Percentiles rank a stretch among this genome's conserved stretches.
phyloP scores from a whole-genome alignment of 1,140 invertebrate species.

The Drosophila miranda region DNA sequence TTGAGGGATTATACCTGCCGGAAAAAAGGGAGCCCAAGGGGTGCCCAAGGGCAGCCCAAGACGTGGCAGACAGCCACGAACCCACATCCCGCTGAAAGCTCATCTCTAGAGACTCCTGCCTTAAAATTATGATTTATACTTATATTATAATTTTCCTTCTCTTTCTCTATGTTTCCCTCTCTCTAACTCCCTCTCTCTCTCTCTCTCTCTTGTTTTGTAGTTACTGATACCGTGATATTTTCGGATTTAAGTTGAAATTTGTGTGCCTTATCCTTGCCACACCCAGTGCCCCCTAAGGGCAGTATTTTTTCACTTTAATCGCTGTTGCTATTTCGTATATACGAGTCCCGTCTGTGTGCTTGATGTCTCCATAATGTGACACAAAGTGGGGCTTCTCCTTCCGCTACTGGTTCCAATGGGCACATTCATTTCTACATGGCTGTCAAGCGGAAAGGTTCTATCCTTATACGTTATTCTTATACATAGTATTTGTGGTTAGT shows the following conservation, averaged over 20 bases:
- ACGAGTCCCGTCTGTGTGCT: constrained; percentile 72
- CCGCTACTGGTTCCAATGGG: constrained; percentile 48
- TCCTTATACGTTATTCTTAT: constrained; percentile 6
- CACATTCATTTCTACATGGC: constrained; percentile 47
- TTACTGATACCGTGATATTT: constrained; percentile 51
- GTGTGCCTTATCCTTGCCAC: constrained; percentile 19
- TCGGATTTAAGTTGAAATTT: constrained; percentile 52
- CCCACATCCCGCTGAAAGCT: constrained; percentile 60
- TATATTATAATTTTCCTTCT: constrained; percentile 55
- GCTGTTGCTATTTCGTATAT: constrained; percentile 31
- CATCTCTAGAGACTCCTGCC: constrained; percentile 72
- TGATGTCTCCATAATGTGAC: constrained; percentile 74
- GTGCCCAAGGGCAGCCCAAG: constrained; percentile 6
- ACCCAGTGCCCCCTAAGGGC: constrained; percentile 11
- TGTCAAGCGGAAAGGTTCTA: constrained; percentile 36
- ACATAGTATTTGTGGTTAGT: not conserved
- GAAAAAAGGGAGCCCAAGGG: constrained; percentile 9
- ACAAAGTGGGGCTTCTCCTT: constrained; percentile 30
- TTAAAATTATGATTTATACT: constrained; percentile 78
- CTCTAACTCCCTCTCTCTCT: not conserved
- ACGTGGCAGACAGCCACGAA: constrained; percentile 1
- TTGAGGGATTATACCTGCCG: constrained; percentile 77
- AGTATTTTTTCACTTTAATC: constrained; percentile 36
- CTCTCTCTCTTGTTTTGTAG: constrained; percentile 18
- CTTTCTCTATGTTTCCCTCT: constrained; percentile 1